Percentiles rank a stretch among this genome's conserved stretches.
phyloP scores from a whole-genome alignment of 1,140 invertebrate species.

The Drosophila navojoa region DNA sequence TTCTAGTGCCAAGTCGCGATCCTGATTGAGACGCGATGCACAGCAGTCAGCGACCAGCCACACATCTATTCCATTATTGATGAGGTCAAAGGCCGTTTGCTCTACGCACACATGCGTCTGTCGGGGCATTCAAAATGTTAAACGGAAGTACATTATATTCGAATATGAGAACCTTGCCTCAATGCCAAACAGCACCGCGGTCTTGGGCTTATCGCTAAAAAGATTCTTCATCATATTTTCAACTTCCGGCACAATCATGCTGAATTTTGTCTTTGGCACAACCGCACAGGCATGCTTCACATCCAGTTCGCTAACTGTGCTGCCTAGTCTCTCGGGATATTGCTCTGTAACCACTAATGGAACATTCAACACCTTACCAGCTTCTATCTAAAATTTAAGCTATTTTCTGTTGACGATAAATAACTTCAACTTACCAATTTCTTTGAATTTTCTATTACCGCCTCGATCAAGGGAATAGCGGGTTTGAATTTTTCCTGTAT shows the following conservation, averaged over 20 bases:
- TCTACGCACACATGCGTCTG: constrained; percentile 94
- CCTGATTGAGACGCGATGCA: constrained; percentile 89
- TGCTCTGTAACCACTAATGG: constrained; percentile 94
- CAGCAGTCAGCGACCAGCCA: constrained; percentile 94
- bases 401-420: neutral
- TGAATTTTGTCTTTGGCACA: constrained; percentile 92
- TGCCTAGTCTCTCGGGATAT: constrained; percentile 90
- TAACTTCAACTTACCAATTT: constrained; percentile 87
- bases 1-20: constrained; percentile 88
- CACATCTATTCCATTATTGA: constrained; percentile 88
- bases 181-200: constrained; percentile 92
- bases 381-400: constrained; percentile 85
- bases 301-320: constrained; percentile 90
- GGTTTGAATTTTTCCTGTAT: constrained; percentile 93
- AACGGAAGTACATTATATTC: neutral
- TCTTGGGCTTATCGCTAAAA: constrained; percentile 85
- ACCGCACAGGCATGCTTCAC: constrained; percentile 87
- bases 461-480: constrained; percentile 88
- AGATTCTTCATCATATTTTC: constrained; percentile 85
- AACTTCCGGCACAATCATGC: constrained; percentile 91
- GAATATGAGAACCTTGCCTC: constrained; percentile 85
- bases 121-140: neutral
- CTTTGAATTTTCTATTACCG: constrained; percentile 89
- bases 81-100: constrained; percentile 92
- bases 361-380: constrained; percentile 90